phyloP scores from a whole-genome alignment of 2,113 vertebrate species.

The Ascaphus truei region DNA sequence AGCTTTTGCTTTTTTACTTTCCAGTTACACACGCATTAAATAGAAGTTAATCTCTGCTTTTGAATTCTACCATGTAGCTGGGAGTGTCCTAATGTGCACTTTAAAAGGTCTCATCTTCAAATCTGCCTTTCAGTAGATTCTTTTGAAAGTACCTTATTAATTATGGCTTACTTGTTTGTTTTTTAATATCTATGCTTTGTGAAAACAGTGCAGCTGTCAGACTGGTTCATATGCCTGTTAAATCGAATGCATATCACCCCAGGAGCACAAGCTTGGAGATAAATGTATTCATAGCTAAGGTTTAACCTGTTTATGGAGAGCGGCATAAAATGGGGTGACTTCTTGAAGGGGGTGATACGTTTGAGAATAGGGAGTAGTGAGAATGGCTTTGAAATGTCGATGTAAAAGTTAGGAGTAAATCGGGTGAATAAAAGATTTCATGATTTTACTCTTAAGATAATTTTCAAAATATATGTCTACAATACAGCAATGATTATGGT shows the following conservation, averaged over 20 bases:
- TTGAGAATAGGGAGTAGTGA: too few relatives aligned
- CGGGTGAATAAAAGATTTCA: too few relatives aligned
- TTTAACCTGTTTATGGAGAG: too few relatives aligned
- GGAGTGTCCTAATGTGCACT: constrained; percentile 1
- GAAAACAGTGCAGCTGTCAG: constrained; percentile 1
- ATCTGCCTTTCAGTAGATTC: constrained; percentile 3
- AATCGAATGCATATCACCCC: neutral
- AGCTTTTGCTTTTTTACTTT: neutral
- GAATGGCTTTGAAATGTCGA: too few relatives aligned
- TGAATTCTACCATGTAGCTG: neutral
- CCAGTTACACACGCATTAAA: neutral
- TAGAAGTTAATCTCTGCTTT: neutral
- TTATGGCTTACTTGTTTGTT: constrained; percentile 16
- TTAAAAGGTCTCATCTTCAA: constrained; percentile 3
- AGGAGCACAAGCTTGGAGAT: too few relatives aligned
- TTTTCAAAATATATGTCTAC: too few relatives aligned
- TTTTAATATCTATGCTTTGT: neutral
- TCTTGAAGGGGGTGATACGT: too few relatives aligned
- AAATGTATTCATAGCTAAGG: too few relatives aligned
- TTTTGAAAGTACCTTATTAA: constrained; percentile 23
- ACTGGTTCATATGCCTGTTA: neutral
- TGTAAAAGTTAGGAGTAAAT: too few relatives aligned
- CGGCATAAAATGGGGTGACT: too few relatives aligned
- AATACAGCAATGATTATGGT: too few relatives aligned
- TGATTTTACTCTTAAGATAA: too few relatives aligned